Evolutionary conservation across 1,140 invertebrate species (phyloP).

Genomic region (Caenorhabditis inopinata): DNA sequence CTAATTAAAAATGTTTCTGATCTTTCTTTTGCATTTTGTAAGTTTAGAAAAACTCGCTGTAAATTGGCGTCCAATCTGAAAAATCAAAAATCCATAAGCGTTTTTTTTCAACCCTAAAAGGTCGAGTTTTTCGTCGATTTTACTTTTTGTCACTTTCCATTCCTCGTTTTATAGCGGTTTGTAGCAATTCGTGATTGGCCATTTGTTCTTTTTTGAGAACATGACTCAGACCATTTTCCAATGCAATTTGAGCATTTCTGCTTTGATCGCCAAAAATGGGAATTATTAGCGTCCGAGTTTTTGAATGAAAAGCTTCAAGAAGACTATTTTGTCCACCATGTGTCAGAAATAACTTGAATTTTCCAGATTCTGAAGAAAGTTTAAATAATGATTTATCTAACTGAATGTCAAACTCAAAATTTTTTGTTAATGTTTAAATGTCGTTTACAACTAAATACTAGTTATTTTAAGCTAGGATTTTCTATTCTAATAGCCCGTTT

Average conservation of each 20-base stretch:
- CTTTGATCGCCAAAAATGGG: slow-evolving; percentile 18
- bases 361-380: neutral
- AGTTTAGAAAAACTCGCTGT: neutral
- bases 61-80: neutral
- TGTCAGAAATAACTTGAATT: neutral
- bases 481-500: too few relatives aligned
- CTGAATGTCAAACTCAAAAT: too few relatives aligned
- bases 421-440: too few relatives aligned
- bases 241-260: neutral
- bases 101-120: neutral
- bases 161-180: neutral
- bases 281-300: slow-evolving; percentile 1
- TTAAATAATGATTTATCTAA: too few relatives aligned
- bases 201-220: neutral
- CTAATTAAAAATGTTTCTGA: neutral
- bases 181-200: neutral
- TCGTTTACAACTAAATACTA: too few relatives aligned
- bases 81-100: too few relatives aligned
- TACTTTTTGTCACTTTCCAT: neutral
- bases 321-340: slow-evolving; percentile 33
- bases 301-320: slow-evolving; percentile 13
- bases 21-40: neutral
- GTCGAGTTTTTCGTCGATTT: neutral
- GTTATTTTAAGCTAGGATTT: too few relatives aligned
- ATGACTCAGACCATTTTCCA: slow-evolving; percentile 11